Percentiles rank a stretch among this genome's conserved stretches.
Evolutionary conservation across 1,140 invertebrate species (phyloP).

Genomic region (Eurosta solidaginis): DNA sequence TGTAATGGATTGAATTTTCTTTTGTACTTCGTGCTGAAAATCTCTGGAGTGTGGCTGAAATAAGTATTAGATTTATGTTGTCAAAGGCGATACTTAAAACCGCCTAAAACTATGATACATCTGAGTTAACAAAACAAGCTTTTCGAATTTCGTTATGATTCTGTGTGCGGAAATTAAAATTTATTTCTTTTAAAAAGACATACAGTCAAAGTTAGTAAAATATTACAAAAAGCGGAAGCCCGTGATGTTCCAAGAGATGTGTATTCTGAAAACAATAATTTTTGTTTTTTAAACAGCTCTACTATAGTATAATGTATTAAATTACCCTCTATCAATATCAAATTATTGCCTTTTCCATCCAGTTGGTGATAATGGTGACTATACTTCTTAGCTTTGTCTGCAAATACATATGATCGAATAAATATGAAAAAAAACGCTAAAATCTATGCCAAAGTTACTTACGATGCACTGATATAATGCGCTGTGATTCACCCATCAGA

Average conservation of each 20-base stretch:
- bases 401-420: constrained; percentile 8
- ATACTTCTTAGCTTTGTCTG: constrained; percentile 55
- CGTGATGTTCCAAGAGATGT: background rate
- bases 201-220: background rate
- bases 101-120: too few relatives aligned
- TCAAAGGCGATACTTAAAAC: too few relatives aligned
- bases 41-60: too few relatives aligned
- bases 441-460: constrained; percentile 38
- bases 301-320: background rate
- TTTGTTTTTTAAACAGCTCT: background rate
- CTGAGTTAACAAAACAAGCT: too few relatives aligned
- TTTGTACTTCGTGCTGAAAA: too few relatives aligned
- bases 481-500: constrained; percentile 65
- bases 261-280: constrained; percentile 5
- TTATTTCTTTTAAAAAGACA: background rate
- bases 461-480: constrained; percentile 65
- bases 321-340: constrained; percentile 54
- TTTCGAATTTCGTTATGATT: too few relatives aligned
- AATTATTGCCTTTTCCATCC: constrained; percentile 48
- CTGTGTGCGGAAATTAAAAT: too few relatives aligned
- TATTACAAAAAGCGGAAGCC: background rate
- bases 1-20: too few relatives aligned
- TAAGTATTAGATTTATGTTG: too few relatives aligned
- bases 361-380: constrained; percentile 49
- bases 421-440: background rate